A percentile compares a stretch with the other conserved stretches of the same genome.
phyloP scores from a whole-genome alignment of 30 jellyfish, hydroid and myxozoan species.

The Catostylus mosaicus region DNA sequence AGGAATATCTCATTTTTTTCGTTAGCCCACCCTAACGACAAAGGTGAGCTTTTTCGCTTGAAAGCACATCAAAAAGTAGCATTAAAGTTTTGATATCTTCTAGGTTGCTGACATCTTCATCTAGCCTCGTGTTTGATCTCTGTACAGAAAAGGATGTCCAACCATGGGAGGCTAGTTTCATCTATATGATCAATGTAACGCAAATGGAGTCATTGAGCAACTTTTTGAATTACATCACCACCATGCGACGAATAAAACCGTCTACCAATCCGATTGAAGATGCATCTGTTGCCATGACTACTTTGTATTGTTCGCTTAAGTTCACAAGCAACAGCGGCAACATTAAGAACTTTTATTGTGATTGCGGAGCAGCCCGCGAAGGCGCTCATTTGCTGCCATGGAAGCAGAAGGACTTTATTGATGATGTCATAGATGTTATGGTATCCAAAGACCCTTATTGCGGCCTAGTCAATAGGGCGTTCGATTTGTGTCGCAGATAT shows the following conservation, averaged over 20 bases:
- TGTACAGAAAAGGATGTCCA: constrained; percentile 62
- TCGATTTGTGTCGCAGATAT: constrained; percentile 44
- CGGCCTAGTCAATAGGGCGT: constrained; percentile 36
- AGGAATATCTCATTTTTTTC: too few species aligned
- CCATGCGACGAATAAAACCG: constrained; percentile 55
- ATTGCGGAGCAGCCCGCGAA: constrained; percentile 62
- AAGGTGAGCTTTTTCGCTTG: too few species aligned
- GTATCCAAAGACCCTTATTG: constrained; percentile 28
- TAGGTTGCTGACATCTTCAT: constrained; percentile 57
- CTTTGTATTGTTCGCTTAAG: constrained; percentile 42
- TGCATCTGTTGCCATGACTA: constrained; percentile 66
- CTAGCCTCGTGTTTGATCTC: constrained; percentile 54
- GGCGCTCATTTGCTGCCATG: constrained; percentile 67
- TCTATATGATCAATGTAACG: constrained; percentile 36
- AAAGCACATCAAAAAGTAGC: too few species aligned
- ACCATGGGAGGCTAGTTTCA: constrained; percentile 68
- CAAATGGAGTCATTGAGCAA: constrained; percentile 10
- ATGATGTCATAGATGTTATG: constrained; percentile 30
- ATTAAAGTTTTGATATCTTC: too few species aligned
- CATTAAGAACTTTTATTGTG: constrained; percentile 40
- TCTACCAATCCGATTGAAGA: constrained; percentile 25
- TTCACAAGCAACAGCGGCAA: constrained; percentile 14
- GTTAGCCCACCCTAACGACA: too few species aligned
- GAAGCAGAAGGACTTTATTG: constrained; percentile 42
- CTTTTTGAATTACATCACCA: constrained; percentile 41